Percentiles rank a stretch among this genome's conserved stretches.
Conservation (phyloP, 2,797 vertebrate genomes). For the Serranus cabrilla region DNA sequence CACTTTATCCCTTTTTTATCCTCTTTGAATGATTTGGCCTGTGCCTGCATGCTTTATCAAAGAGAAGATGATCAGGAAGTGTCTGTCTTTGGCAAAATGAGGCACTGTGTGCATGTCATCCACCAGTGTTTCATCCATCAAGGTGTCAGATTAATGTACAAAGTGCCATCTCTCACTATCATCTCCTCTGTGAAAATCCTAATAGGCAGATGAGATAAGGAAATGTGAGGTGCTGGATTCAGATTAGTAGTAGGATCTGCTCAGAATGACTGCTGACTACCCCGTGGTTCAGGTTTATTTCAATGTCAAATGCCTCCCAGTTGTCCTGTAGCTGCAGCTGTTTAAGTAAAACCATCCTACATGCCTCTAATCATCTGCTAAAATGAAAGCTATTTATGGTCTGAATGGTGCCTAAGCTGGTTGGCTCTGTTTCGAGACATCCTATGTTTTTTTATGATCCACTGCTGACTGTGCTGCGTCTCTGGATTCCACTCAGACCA, state of each 20-base stretch:
- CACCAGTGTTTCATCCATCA: constrained; percentile 74
- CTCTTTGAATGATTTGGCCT: constrained; percentile 66
- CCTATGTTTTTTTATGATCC: constrained; percentile 51
- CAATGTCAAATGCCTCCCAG: constrained; percentile 42
- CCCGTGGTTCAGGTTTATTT: constrained; percentile 46
- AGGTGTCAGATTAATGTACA: constrained; percentile 75
- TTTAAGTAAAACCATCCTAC: constrained; percentile 40
- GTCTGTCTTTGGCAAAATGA: constrained; percentile 51
- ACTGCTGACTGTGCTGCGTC: constrained; percentile 34
- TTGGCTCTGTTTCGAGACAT: constrained; percentile 40
- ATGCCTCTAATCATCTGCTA: constrained; percentile 34
- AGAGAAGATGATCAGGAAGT: constrained; percentile 59
- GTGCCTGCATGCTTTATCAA: constrained; percentile 63
- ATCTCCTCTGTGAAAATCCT: constrained; percentile 62
- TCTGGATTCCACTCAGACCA: constrained; percentile 58
- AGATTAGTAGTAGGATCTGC: constrained; percentile 44
- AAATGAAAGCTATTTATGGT: constrained; percentile 44
- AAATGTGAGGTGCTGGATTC: constrained; percentile 39
- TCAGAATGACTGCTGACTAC: constrained; percentile 42
- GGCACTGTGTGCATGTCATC: constrained; percentile 57
- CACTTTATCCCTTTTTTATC: constrained; percentile 37
- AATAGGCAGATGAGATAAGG: constrained; percentile 67
- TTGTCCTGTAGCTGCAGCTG: constrained; percentile 19
- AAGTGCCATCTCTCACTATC: constrained; percentile 64
- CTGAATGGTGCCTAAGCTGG: constrained; percentile 12